Base-by-base conservation (phyloP, 2,888 invertebrate genomes). In the Cabera pusaria region DNA sequence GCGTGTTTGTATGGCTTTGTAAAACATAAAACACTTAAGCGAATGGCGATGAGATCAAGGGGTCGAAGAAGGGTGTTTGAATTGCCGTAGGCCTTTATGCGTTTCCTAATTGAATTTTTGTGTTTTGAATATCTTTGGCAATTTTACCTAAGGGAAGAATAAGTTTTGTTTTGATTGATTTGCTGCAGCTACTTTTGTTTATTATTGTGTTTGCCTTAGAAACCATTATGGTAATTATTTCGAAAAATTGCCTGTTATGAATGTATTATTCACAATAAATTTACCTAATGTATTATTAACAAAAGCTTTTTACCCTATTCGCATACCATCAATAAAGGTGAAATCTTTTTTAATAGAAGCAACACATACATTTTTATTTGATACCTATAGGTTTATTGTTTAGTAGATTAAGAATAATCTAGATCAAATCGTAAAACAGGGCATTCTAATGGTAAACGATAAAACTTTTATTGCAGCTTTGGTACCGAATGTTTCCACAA, bases 21-120 rank as follows among this genome's bases (percentile, higher is more conserved):
- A 72, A 67, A 78, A 84, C 80, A 82, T 72, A 72, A 77, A 80
- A 77, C 76, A 74, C 72, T 72, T 65, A 80, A 69, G 64, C 61
- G 72, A 74, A 76, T 76, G 70, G 66, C 57, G 56, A 49, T 52
- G 52, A 59, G 64, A 61, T 59, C 51, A 49, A 46, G 57, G 62
- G 65, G 65, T 62, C 44, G 42, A 8, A 24, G 47, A 54, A 63
- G 63, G 60, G 56, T 52, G 58, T 32, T 29, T 53, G 53, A 52
- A 58, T 52, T 53, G 63, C 66, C 56, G 34, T 33, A 16, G 54
- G 68, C 57, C 46, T 57, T 58, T 63, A 59, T 57, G 54, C 58
- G 44, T 62, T 56, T 45, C 46, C 59, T 63, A 68, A 71, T 64
- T 64, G 62, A 60, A 51, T 69, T 64, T 59, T 62, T 56, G 52